phyloP scores from a whole-genome alignment of 2,797 vertebrate species.

The Sciurus carolinensis region DNA sequence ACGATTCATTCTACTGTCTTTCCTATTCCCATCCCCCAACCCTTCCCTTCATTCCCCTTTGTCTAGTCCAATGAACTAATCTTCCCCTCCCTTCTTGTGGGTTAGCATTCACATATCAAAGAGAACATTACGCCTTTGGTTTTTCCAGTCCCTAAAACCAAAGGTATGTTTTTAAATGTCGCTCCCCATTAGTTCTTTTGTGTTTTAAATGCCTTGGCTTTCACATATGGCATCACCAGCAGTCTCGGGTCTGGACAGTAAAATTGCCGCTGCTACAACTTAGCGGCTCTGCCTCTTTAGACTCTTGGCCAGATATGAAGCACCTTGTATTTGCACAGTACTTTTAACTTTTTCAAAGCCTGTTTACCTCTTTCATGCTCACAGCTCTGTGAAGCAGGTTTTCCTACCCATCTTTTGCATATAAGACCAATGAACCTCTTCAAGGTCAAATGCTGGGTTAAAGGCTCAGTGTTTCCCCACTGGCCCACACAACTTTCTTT shows the following conservation, averaged over 20 bases:
- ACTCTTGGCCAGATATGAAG: background rate
- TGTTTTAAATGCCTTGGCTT: conserved; percentile 45
- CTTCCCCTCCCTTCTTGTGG: too few relatives aligned
- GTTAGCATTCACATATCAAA: too few relatives aligned
- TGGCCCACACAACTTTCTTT: background rate
- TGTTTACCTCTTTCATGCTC: conserved; percentile 16
- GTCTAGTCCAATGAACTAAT: too few relatives aligned
- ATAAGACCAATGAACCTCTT: background rate
- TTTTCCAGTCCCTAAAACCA: too few relatives aligned
- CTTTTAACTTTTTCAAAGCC: conserved; percentile 63
- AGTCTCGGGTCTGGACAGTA: background rate
- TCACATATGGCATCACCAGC: background rate
- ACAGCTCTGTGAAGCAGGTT: conserved; percentile 23
- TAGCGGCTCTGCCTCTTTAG: background rate
- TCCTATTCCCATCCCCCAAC: too few relatives aligned
- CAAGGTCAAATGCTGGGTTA: background rate
- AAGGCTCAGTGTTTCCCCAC: background rate
- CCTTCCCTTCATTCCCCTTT: too few relatives aligned
- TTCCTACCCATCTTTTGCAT: conserved; percentile 7
- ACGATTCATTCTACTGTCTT: too few relatives aligned
- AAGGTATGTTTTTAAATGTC: conserved; percentile 23
- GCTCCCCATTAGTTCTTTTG: conserved; percentile 24
- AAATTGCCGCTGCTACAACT: rapidly evolving
- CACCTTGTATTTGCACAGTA: background rate
- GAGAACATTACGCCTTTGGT: too few relatives aligned